Evolutionary conservation across 2,113 vertebrate species (phyloP).

Genomic region (Baryphthengus martii): DNA sequence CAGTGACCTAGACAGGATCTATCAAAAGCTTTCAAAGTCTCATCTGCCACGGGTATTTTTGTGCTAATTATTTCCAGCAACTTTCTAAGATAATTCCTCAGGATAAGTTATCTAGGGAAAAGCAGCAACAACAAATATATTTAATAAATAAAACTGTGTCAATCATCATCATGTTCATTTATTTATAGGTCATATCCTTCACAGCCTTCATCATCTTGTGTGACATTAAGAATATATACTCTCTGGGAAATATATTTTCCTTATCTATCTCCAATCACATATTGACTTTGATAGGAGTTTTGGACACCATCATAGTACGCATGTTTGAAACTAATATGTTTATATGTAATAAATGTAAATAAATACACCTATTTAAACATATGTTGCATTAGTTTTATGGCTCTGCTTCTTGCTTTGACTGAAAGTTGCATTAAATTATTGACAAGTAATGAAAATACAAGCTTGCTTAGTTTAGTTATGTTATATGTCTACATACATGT

Average conservation of each 20-base stretch:
- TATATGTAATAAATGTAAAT: background rate
- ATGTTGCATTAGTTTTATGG: background rate
- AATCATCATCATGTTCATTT: background rate
- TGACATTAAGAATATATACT: background rate
- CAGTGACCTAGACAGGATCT: slow-evolving; percentile 8
- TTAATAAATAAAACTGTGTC: slow-evolving; percentile 30
- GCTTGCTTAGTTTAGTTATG: background rate
- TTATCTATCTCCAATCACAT: background rate
- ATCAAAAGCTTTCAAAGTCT: slow-evolving; percentile 10
- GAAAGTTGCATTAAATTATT: background rate
- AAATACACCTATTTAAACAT: background rate
- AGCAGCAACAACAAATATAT: background rate
- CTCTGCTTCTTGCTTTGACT: background rate
- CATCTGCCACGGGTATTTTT: background rate
- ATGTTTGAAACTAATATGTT: background rate
- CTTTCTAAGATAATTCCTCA: background rate
- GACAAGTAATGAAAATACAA: background rate
- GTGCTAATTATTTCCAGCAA: slow-evolving; percentile 35
- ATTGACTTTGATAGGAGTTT: background rate
- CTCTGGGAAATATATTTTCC: background rate
- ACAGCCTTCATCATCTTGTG: background rate
- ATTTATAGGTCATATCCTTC: background rate
- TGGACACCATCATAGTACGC: background rate
- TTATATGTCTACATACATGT: background rate
- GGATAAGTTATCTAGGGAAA: background rate